Evolutionary conservation across 2,888 invertebrate genomes (phyloP).

Genomic region (Agrochola lychnidis): DNA sequence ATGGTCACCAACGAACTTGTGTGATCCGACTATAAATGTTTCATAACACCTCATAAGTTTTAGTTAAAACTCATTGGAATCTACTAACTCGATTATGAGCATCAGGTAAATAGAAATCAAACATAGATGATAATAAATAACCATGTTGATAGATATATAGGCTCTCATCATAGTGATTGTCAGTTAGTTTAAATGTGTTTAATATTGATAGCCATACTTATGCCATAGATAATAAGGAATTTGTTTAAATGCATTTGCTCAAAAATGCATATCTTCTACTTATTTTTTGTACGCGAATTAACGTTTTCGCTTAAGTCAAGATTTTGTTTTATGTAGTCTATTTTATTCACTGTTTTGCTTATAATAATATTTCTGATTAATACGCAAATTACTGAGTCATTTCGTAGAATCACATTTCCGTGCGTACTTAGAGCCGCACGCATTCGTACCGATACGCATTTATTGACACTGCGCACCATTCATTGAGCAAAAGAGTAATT

Average conservation of each 20-base stretch:
- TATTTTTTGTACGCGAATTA: neutral
- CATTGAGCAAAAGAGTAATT: neutral
- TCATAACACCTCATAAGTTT: neutral
- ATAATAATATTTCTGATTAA: neutral
- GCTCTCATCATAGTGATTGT: neutral
- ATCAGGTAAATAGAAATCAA: neutral
- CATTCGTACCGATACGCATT: slow-evolving; percentile 55
- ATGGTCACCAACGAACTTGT: neutral
- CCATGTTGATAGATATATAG: neutral
- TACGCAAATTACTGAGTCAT: neutral
- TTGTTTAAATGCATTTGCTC: slow-evolving; percentile 23
- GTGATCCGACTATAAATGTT: neutral
- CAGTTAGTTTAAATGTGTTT: slow-evolving; percentile 16
- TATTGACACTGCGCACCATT: slow-evolving; percentile 26
- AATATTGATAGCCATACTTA: slow-evolving; percentile 16
- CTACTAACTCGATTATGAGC: neutral
- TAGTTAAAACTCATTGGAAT: neutral
- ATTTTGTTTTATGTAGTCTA: neutral
- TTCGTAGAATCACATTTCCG: neutral
- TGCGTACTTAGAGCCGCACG: slow-evolving; percentile 1
- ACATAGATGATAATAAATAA: slow-evolving; percentile 13
- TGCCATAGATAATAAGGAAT: slow-evolving; percentile 17
- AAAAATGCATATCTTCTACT: slow-evolving; percentile 1
- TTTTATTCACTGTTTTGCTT: neutral
- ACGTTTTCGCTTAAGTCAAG: too few relatives aligned